Percentiles rank a stretch among this genome's conserved stretches.
Conservation (phyloP, 2,113 vertebrate species). For the Mobula hypostoma region DNA sequence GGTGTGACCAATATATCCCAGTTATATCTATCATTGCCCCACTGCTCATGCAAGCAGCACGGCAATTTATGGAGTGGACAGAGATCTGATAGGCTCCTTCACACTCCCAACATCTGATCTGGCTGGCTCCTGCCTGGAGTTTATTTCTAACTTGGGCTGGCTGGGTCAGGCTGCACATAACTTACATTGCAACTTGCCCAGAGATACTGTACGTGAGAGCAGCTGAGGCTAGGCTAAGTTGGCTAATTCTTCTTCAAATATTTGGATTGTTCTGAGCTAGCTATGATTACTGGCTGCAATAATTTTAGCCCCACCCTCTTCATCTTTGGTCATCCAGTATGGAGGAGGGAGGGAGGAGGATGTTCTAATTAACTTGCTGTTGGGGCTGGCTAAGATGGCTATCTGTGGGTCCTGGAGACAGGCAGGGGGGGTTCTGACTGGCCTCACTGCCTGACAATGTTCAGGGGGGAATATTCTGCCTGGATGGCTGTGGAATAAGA, state of each 20-base stretch:
- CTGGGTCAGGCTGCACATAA: neutral
- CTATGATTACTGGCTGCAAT: neutral
- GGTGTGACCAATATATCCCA: neutral
- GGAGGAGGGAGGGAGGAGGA: too few relatives aligned
- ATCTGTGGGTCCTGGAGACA: too few relatives aligned
- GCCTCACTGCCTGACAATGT: too few relatives aligned
- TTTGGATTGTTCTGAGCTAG: neutral
- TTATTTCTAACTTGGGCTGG: neutral
- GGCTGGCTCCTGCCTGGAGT: neutral
- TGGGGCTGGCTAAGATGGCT: too few relatives aligned
- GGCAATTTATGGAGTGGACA: conserved; percentile 8
- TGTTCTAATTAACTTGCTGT: too few relatives aligned
- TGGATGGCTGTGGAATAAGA: too few relatives aligned
- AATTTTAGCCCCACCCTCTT: too few relatives aligned
- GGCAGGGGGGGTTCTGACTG: too few relatives aligned
- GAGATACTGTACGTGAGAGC: neutral
- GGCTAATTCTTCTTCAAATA: neutral
- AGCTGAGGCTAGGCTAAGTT: neutral
- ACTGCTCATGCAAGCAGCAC: neutral
- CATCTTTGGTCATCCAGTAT: too few relatives aligned
- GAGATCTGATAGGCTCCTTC: conserved; percentile 9
- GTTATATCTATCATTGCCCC: too few relatives aligned
- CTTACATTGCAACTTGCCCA: neutral
- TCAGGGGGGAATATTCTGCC: too few relatives aligned
- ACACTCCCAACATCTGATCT: neutral